Percentiles rank a stretch among this genome's conserved stretches.
Evolutionary conservation across 2,888 invertebrate genomes (phyloP).

Genomic region (Caenorhabditis parvicauda): DNA sequence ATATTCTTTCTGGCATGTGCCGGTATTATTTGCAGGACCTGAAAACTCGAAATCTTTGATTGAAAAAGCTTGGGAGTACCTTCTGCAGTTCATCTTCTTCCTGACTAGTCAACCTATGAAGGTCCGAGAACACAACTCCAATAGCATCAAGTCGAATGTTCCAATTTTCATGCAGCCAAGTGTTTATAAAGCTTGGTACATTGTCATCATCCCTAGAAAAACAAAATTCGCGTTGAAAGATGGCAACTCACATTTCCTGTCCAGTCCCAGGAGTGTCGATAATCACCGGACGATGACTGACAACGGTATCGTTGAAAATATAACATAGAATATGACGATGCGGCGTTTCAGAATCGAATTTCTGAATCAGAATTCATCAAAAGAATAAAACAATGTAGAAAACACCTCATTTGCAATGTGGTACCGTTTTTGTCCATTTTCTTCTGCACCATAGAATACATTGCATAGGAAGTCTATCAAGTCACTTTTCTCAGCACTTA

Average conservation of each 20-base stretch:
- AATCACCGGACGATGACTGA: conserved; percentile 40
- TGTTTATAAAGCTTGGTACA: conserved; percentile 20
- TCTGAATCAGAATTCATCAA: conserved; percentile 16
- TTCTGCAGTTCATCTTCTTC: conserved; percentile 43
- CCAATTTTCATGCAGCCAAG: conserved; percentile 36
- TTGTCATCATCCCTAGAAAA: conserved; percentile 22
- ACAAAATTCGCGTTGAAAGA: background rate
- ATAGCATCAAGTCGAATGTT: conserved; percentile 38
- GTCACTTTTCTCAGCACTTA: conserved; percentile 36
- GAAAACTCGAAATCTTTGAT: background rate
- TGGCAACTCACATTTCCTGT: conserved; percentile 12
- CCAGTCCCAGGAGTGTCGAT: conserved; percentile 48
- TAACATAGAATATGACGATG: conserved; percentile 41
- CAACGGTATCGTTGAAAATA: conserved; percentile 44
- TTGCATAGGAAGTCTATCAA: conserved; percentile 51
- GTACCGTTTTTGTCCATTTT: conserved; percentile 24
- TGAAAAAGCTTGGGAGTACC: conserved; percentile 7
- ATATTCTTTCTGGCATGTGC: conserved; percentile 25
- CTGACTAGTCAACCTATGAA: conserved; percentile 32
- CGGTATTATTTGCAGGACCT: conserved; percentile 20
- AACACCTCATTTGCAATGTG: conserved; percentile 47
- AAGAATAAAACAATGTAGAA: background rate
- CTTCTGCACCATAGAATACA: conserved; percentile 42
- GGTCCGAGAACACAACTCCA: conserved; percentile 39
- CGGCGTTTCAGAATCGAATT: conserved; percentile 42